These are phyloP conservation scores for Malurus cyaneus DNA, from an alignment of 2,113 vertebrate species.

Conservation along the genomic window DNA sequence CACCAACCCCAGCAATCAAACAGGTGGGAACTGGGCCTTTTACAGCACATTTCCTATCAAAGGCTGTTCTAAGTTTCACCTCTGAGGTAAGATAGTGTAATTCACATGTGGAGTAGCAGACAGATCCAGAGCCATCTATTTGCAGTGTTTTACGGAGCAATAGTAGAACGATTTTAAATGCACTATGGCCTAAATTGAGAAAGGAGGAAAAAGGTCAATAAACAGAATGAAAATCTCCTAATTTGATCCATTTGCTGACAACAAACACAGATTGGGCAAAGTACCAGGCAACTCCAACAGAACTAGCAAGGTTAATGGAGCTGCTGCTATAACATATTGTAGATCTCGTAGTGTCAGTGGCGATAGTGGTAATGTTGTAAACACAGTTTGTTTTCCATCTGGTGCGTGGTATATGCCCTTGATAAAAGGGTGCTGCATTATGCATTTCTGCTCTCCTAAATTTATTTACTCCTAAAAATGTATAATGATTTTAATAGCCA, in stretches of 20 bases:
- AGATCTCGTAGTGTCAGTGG: conserved; percentile 64
- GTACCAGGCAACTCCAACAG: conserved; percentile 57
- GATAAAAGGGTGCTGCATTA: conserved; percentile 52
- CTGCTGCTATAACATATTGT: conserved; percentile 65
- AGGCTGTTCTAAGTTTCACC: background rate
- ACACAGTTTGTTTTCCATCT: conserved; percentile 70
- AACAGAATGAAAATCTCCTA: conserved; percentile 57
- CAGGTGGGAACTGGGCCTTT: rapidly evolving
- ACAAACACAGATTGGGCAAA: conserved; percentile 65
- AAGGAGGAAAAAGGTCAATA: conserved; percentile 38
- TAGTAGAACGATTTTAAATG: conserved; percentile 16
- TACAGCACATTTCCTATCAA: background rate
- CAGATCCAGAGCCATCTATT: background rate
- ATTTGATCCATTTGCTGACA: conserved; percentile 61
- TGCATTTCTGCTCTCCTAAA: conserved; percentile 9
- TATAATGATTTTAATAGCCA: conserved; percentile 19
- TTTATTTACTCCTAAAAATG: conserved; percentile 36
- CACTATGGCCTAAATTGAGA: conserved; percentile 31
- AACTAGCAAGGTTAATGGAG: conserved; percentile 67
- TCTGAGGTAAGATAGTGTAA: background rate
- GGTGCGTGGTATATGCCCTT: conserved; percentile 54
- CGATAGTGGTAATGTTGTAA: conserved; percentile 57
- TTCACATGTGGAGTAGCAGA: background rate
- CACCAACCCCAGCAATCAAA: background rate
- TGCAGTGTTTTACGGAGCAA: conserved; percentile 3